Evolutionary conservation across 2,888 invertebrate genomes (phyloP), one percentile per base, ranked within the genome.

Genomic region (Drosophila paramelanica): DNA sequence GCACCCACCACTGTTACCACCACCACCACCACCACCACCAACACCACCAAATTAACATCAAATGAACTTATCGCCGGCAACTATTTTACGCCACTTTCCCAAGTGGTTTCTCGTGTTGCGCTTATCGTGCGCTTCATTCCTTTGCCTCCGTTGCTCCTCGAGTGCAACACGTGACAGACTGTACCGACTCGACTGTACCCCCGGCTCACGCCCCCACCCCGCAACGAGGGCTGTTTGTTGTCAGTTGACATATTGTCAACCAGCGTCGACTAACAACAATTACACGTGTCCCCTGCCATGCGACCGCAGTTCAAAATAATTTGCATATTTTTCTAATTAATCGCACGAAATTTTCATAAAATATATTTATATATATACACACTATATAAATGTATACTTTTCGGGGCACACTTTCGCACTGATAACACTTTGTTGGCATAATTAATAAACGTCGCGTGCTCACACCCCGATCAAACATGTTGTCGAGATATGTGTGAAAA

Each of bases 281-380:
- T 80, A 81, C 79, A 87, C 87, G 87, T 87, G 87, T 88, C 87
- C 76, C 41, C 41, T 38, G 67, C 64, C 73, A 60, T 78, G 65
- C 67, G 76, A 73, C 75, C 74, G 52, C 46, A 49, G 57, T 59
- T 52, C 33, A 42, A 51, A 49, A 55, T 74, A 89, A 90, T 90
- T 90, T 90, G 91, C 90, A 90, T 90, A 89, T 83, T 89, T 90
- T 84, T 88, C 82, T 84, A 90, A 90, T 90, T 90, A 90, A 90
- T 90, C 89, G 88, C 86, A 77, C 69, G 77, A 79, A 81, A 79
- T 71, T 83, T 73, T 81, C 73, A 67, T 59, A 46, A 75, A 67
- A 72, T 64, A 20, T 56, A 46, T 42, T 38, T 17, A 27, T 20
- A 42, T 17, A 31, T 45, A 25, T 62, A 62, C 67, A 55, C 4